Conservation (phyloP, 2,113 vertebrate genomes). For the Rana temporaria region DNA sequence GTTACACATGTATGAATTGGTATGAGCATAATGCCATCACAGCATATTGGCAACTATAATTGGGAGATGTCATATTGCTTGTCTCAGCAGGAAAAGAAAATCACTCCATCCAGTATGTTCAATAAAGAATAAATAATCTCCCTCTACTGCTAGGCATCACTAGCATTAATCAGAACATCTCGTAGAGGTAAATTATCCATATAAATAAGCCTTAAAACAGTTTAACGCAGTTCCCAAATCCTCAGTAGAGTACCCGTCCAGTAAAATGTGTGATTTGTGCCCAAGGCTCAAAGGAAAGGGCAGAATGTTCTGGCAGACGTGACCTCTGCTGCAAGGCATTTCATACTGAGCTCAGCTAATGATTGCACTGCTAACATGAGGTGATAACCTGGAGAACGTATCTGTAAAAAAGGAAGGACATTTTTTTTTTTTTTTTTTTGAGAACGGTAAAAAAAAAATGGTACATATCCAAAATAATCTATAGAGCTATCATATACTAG, state of each 20-base stretch:
- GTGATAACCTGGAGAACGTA: not conserved
- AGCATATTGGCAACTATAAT: not conserved
- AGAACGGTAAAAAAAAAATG: too few species aligned
- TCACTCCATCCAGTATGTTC: not conserved
- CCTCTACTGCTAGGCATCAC: not conserved
- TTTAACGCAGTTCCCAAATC: not conserved
- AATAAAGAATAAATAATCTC: slow-evolving; percentile 11
- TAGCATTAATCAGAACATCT: slow-evolving; percentile 13
- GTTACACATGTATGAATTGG: too few species aligned
- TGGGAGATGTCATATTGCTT: not conserved
- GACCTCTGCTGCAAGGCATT: slow-evolving; percentile 20
- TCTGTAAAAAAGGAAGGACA: too few species aligned
- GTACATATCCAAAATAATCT: not conserved
- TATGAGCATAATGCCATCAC: not conserved
- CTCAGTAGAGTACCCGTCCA: not conserved
- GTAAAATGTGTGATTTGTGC: slow-evolving; percentile 8
- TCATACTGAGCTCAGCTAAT: not conserved
- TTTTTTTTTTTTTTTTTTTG: too few species aligned
- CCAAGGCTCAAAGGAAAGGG: not conserved
- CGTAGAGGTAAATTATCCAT: not conserved
- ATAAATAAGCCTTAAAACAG: slow-evolving; percentile 3
- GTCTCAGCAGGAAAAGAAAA: slow-evolving; percentile 2
- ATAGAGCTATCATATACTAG: too few species aligned
- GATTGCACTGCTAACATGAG: not conserved
- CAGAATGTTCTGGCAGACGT: not conserved